A percentile compares a stretch with the other conserved stretches of the same genome.
Evolutionary conservation across 1,140 invertebrate species (phyloP).

Genomic region (Neodiprion fabricii): DNA sequence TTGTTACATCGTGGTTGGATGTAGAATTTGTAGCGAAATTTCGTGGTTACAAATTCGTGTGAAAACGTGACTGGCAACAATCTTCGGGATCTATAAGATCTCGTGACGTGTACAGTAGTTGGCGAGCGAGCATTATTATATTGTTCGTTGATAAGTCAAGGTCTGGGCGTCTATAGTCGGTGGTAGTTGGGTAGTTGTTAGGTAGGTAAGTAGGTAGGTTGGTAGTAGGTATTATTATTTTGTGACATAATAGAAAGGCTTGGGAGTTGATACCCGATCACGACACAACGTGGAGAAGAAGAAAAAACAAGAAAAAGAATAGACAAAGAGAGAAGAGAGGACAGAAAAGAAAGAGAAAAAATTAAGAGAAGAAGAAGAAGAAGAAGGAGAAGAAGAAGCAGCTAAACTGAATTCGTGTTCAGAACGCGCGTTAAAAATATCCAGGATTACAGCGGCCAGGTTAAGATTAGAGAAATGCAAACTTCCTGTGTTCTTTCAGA

Average conservation of each 20-base stretch:
- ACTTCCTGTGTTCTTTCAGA: slow-evolving; percentile 1
- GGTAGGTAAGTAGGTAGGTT: not conserved
- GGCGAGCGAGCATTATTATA: not conserved
- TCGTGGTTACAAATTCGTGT: too few relatives aligned
- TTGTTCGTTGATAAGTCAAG: not conserved
- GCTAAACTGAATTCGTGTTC: not conserved
- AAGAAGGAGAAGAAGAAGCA: too few relatives aligned
- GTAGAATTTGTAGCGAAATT: too few relatives aligned
- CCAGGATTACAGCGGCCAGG: slow-evolving; percentile 1
- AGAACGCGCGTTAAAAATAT: slow-evolving; percentile 5
- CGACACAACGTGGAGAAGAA: not conserved
- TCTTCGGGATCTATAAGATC: not conserved
- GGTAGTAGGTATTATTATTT: too few relatives aligned
- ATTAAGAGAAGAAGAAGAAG: not conserved
- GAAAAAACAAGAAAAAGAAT: not conserved
- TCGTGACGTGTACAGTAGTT: not conserved
- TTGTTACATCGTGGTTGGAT: too few relatives aligned
- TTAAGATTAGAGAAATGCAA: slow-evolving; percentile 6
- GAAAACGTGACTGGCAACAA: not conserved
- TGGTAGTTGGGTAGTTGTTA: not conserved
- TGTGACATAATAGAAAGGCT: not conserved
- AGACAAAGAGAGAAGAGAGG: not conserved
- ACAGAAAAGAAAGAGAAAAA: not conserved
- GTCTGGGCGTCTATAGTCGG: not conserved
- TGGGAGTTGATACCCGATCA: not conserved